Base-by-base conservation (phyloP, 2,113 vertebrate species). In the Toxotes jaculatrix region DNA sequence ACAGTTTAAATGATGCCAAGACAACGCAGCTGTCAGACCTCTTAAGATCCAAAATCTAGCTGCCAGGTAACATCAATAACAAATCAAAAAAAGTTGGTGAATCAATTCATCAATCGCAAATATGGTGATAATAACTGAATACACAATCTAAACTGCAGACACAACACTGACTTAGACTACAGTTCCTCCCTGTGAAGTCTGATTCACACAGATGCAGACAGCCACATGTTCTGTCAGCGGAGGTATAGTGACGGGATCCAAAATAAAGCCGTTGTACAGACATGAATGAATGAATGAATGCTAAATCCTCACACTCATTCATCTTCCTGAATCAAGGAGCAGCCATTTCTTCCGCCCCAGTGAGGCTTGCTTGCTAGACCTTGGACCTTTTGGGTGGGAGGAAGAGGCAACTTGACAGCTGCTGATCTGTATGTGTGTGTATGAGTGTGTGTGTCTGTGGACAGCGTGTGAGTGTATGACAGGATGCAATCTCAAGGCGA, bases 311-410 rank as follows among this genome's bases (percentile, higher is more conserved):
- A 7, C 71, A 76, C 21, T 11, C 56, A 51, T 73, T 70, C 60
- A 81, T 65, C 53, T 32, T 38, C 60, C 47, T 45, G 72, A 71
- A 71, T 13, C 51, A 27, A 59, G 65, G 62, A 64, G 27, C 27
- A 27, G 27, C 27, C 27, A 27, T 27, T 27, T 27, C 27, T 1
- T 53, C 68, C 67, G 74, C 55, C 65, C 51, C 32, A n/a, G 8
- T 0, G 1, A 19, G 59, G 56, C 23, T 32, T 40, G 31, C 23
- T 32, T 40, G 31, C 80, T 74, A 83, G 79, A 88, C 84, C 80
- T 87, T 77, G 19, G 49, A 51, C 49, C 49, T 21, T 19, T 21
- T 51, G 49, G 77, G 80, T 43, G 60, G 32, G 32, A 57, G 47
- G 40, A 31, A 47, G 63, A 21, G 7, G 51, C 14, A 32, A 66